Percentiles rank a stretch among this genome's conserved stretches.
phyloP scores from a whole-genome alignment of 2,797 vertebrate genomes.

The Spizella passerina region DNA sequence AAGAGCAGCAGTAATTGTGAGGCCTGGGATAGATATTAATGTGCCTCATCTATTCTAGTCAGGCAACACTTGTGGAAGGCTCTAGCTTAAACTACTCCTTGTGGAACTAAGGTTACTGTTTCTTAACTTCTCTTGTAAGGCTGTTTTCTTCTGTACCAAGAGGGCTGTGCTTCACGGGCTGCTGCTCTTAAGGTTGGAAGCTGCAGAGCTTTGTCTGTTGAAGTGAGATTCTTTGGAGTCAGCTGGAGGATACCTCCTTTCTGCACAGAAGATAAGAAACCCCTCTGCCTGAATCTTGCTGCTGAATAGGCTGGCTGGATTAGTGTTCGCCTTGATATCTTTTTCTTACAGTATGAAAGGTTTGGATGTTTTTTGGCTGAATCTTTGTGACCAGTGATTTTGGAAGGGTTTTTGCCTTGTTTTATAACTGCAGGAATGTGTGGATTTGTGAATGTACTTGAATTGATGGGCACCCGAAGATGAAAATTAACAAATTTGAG shows the following conservation, averaged over 20 bases:
- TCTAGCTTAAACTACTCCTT: background rate
- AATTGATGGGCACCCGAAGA: background rate
- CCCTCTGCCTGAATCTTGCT: accelerated
- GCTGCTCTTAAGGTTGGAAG: background rate
- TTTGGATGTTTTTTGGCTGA: background rate
- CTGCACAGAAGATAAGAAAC: background rate
- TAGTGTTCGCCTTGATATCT: background rate
- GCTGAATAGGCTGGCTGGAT: background rate
- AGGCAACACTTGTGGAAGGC: background rate
- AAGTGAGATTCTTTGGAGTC: background rate
- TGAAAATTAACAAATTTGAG: background rate
- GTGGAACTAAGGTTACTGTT: background rate
- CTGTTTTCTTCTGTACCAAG: background rate
- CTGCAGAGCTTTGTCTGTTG: background rate
- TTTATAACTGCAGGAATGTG: background rate
- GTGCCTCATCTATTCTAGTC: background rate
- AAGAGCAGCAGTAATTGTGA: background rate
- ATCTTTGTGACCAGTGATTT: background rate
- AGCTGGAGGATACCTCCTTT: background rate
- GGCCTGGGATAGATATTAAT: background rate
- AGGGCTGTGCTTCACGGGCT: background rate
- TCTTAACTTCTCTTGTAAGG: background rate
- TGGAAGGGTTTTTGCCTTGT: background rate
- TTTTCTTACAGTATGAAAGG: background rate
- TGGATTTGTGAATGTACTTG: background rate